Evolutionary conservation across 2,797 vertebrate genomes (phyloP).

Genomic region (Phyllotis vaccarum): DNA sequence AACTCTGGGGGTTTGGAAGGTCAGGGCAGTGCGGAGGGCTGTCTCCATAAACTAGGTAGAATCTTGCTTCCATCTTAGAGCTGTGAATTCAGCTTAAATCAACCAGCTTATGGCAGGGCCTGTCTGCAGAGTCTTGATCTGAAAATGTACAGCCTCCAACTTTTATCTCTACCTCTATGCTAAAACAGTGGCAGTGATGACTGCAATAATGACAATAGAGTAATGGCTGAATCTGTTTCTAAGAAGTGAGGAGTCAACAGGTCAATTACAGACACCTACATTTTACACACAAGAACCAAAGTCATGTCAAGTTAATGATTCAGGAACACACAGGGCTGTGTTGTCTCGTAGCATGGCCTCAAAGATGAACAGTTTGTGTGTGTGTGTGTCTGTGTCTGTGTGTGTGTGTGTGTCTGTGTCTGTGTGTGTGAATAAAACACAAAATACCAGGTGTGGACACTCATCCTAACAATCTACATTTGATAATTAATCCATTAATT

Average conservation of each 20-base stretch:
- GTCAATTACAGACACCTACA: background rate
- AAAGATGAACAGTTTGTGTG: background rate
- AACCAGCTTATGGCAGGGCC: fast-evolving
- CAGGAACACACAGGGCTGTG: background rate
- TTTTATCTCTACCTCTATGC: background rate
- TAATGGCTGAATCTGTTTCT: background rate
- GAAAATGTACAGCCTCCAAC: background rate
- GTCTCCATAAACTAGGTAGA: background rate
- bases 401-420: background rate
- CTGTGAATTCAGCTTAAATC: background rate
- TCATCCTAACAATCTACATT: background rate
- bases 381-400: background rate
- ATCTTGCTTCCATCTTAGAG: background rate
- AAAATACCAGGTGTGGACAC: background rate
- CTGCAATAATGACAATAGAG: background rate
- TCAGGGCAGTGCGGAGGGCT: too few species aligned
- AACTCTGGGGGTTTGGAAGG: background rate
- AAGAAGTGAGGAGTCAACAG: background rate
- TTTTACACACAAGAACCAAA: background rate
- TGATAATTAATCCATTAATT: background rate
- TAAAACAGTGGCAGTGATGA: fast-evolving
- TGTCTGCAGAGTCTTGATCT: background rate
- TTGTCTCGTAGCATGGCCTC: background rate
- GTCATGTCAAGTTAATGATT: background rate
- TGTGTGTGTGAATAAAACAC: background rate